Percentiles rank a stretch among this genome's conserved stretches.
Conservation (phyloP, 2,888 invertebrate genomes). For the Drosophila koepferae region DNA sequence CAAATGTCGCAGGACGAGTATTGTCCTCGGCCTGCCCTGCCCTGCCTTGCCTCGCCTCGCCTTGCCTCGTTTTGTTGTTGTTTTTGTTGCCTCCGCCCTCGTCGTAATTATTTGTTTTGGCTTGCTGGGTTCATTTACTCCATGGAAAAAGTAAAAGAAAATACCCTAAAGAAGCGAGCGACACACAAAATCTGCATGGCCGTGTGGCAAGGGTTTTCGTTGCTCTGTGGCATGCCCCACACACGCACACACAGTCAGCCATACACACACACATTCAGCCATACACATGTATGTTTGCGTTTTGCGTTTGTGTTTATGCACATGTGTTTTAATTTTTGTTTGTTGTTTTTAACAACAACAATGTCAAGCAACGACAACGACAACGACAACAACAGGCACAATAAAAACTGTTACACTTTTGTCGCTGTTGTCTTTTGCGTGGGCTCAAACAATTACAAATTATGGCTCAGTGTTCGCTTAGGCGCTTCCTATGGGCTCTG, state of each 20-base stretch:
- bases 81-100: constrained; percentile 40
- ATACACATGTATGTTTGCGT: constrained; percentile 42
- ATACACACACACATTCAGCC: constrained; percentile 9
- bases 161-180: constrained; percentile 51
- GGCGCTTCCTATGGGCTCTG: constrained; percentile 23
- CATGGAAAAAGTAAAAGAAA: constrained; percentile 42
- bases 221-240: constrained; percentile 55
- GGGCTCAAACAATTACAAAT: constrained; percentile 80
- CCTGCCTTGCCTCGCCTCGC: constrained; percentile 28
- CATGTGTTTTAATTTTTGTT: constrained; percentile 70
- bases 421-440: constrained; percentile 64
- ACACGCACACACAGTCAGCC: not conserved
- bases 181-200: constrained; percentile 46
- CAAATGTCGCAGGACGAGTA: constrained; percentile 43
- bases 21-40: constrained; percentile 55
- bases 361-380: constrained; percentile 20
- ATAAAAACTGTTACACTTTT: constrained; percentile 63
- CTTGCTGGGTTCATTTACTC: constrained; percentile 79
- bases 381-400: constrained; percentile 33
- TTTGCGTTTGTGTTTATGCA: constrained; percentile 57
- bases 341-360: constrained; percentile 56
- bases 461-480: constrained; percentile 61
- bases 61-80: constrained; percentile 24
- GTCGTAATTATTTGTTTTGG: constrained; percentile 77
- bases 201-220: constrained; percentile 59